Conservation (phyloP, 2,113 vertebrate species). For the Prionailurus viverrinus region DNA sequence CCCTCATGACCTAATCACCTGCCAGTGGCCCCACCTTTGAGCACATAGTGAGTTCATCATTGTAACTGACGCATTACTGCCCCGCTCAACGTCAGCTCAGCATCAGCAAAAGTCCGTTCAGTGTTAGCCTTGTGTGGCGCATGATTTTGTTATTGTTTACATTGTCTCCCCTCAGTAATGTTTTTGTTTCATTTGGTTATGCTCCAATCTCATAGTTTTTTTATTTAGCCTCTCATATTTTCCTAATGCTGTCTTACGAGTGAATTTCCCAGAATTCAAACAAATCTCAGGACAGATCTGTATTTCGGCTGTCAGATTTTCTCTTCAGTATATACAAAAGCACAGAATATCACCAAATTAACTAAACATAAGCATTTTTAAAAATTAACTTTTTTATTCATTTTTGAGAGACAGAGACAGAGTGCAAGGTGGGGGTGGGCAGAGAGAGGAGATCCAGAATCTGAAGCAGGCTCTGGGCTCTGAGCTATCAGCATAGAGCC, state of each 20-base stretch:
- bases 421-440: no score
- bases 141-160: neutral
- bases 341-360: neutral
- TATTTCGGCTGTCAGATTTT: neutral
- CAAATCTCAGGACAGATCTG: neutral
- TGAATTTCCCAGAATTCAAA: neutral
- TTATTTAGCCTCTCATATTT: neutral
- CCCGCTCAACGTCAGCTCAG: no score
- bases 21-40: rapidly evolving
- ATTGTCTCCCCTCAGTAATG: neutral
- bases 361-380: neutral
- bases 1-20: neutral
- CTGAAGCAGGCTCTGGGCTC: no score
- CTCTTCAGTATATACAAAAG: neutral
- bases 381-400: no score
- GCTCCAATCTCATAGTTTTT: neutral
- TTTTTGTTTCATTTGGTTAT: neutral
- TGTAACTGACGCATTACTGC: rapidly evolving
- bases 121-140: rapidly evolving
- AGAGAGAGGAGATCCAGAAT: no score
- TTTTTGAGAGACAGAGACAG: no score
- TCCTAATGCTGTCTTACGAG: neutral
- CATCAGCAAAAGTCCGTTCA: neutral
- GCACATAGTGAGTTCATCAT: neutral
- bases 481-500: no score